A percentile compares a stretch with the other conserved stretches of the same genome.
Conservation (phyloP, 2,797 vertebrate species). For the Numenius phaeopus region DNA sequence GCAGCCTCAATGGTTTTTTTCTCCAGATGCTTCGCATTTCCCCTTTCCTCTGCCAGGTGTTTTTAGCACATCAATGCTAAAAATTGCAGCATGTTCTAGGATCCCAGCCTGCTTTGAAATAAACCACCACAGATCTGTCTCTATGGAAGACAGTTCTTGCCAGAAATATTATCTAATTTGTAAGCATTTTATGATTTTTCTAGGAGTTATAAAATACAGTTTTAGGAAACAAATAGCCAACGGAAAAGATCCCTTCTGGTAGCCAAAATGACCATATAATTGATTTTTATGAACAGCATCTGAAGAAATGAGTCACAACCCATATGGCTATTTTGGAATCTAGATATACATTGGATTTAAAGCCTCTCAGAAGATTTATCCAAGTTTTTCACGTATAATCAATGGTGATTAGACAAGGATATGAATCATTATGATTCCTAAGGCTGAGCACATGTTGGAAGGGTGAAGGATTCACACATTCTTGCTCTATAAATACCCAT, state of each 20-base stretch:
- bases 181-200: conserved; percentile 56
- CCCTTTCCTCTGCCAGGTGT: conserved; percentile 55
- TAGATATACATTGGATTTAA: conserved; percentile 3
- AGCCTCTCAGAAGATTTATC: conserved; percentile 52
- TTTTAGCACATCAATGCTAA: conserved; percentile 41
- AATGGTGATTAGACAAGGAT: conserved; percentile 47
- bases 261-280: conserved; percentile 55
- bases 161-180: conserved; percentile 69
- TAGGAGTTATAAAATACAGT: conserved; percentile 31
- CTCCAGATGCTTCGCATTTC: conserved; percentile 60
- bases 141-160: neutral
- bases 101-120: conserved; percentile 2
- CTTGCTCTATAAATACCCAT: conserved; percentile 43
- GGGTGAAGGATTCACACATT: conserved; percentile 51
- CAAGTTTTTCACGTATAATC: conserved; percentile 59
- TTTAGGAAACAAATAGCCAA: conserved; percentile 60
- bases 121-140: neutral
- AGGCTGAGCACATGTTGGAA: conserved; percentile 32
- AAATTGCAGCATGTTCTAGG: conserved; percentile 13
- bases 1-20: neutral
- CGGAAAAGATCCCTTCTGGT: conserved; percentile 25
- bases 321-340: conserved; percentile 56
- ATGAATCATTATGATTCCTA: conserved; percentile 62
- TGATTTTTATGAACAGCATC: conserved; percentile 54
- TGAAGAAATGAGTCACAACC: conserved; percentile 68